Conservation (phyloP, 2,797 vertebrate species). For the Bradypodion ventrale region DNA sequence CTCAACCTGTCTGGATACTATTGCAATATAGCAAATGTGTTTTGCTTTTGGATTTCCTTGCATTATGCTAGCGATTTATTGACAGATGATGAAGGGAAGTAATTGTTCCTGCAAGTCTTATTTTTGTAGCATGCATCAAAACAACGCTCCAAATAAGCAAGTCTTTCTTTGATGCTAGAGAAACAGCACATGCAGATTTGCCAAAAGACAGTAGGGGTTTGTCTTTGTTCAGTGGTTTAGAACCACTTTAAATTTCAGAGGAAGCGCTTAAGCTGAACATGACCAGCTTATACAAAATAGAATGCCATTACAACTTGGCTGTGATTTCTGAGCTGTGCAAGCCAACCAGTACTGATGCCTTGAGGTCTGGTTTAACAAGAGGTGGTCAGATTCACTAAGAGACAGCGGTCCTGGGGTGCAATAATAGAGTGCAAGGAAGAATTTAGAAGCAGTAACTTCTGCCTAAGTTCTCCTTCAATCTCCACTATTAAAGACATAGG, state of each 20-base stretch:
- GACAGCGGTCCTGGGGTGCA: background rate
- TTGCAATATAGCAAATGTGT: background rate
- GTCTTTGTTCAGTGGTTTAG: background rate
- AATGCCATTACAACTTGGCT: background rate
- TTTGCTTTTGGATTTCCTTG: background rate
- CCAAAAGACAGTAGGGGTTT: background rate
- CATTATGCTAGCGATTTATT: background rate
- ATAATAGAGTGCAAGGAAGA: background rate
- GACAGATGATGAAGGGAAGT: background rate
- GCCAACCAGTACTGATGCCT: background rate
- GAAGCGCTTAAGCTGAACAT: background rate
- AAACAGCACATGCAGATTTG: background rate
- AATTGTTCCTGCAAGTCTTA: constrained; percentile 17
- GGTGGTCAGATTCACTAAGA: background rate
- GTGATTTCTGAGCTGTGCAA: background rate
- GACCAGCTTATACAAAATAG: background rate
- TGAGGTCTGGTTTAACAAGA: background rate
- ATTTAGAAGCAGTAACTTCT: background rate
- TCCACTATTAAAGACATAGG: background rate
- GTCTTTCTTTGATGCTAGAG: background rate
- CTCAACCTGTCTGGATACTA: background rate
- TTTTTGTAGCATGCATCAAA: background rate
- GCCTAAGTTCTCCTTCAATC: background rate
- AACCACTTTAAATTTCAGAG: background rate
- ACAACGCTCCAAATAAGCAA: background rate